Conservation (phyloP, 2,113 vertebrate species). For the Paralichthys olivaceus region DNA sequence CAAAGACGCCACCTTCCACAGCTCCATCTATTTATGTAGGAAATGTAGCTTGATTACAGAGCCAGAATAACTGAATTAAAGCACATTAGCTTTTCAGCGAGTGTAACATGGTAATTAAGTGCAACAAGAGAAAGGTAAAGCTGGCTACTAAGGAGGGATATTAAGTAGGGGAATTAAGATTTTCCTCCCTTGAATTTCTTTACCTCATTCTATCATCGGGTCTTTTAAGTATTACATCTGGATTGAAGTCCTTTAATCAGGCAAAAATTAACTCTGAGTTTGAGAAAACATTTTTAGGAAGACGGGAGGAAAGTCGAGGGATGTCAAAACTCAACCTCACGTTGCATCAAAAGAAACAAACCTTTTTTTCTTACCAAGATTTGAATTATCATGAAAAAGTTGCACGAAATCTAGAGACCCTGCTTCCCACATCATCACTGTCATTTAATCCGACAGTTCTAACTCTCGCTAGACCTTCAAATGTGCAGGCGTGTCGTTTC, state of each 20-base stretch:
- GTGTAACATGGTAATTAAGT: not conserved
- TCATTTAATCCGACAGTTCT: constrained; percentile 18
- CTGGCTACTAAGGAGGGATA: not conserved
- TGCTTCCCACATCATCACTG: constrained; percentile 9
- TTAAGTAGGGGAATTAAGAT: constrained; percentile 9
- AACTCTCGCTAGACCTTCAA: constrained; percentile 32
- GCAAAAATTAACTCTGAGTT: not conserved
- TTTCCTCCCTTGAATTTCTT: constrained; percentile 5
- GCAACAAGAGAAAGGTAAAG: not conserved
- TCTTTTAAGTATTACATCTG: not conserved
- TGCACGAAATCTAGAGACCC: too few relatives aligned
- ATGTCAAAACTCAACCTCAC: not conserved
- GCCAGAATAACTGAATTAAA: constrained; percentile 3
- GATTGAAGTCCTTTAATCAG: not conserved
- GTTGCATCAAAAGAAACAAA: not conserved
- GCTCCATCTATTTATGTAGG: not conserved
- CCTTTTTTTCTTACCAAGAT: not conserved
- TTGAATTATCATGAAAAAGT: not conserved
- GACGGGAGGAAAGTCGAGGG: not conserved
- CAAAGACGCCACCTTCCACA: not conserved
- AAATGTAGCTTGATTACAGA: not conserved
- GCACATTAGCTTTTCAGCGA: not conserved
- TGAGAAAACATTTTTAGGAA: not conserved
- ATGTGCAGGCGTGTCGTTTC: constrained; percentile 13
- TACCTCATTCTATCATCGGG: not conserved